Percentiles rank a stretch among this genome's conserved stretches.
phyloP scores from a whole-genome alignment of 2,888 invertebrate genomes.

The Nebria brevicollis region DNA sequence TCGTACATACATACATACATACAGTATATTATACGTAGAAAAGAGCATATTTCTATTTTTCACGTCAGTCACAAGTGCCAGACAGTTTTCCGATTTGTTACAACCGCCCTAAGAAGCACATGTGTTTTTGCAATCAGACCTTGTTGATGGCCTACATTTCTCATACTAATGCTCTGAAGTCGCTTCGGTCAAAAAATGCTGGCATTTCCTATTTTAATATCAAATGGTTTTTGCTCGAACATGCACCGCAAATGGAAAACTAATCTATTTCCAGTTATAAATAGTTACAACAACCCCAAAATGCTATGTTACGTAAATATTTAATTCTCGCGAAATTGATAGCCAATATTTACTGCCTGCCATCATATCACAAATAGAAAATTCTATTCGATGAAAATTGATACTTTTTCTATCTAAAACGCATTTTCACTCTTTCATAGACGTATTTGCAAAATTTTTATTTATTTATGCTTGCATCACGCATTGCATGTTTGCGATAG shows the following conservation, averaged over 20 bases:
- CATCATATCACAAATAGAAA: no score
- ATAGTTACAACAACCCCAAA: background rate
- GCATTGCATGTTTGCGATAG: background rate
- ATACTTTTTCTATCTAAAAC: no score
- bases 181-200: background rate
- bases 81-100: background rate
- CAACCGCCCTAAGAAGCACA: slow-evolving; percentile 2
- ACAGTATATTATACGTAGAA: no score
- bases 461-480: background rate
- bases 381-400: no score
- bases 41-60: no score
- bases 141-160: background rate
- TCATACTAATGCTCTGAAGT: background rate
- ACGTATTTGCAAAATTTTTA: background rate
- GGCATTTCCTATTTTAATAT: background rate
- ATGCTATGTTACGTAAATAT: background rate
- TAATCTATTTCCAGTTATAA: background rate
- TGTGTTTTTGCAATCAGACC: slow-evolving; percentile 17
- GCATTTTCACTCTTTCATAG: no score
- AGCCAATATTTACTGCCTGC: background rate
- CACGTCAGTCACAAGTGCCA: no score
- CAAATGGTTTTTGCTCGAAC: background rate
- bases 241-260: background rate
- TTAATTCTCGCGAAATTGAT: background rate
- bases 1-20: no score